Percentiles rank a stretch among this genome's conserved stretches.
Evolutionary conservation across 1,140 invertebrate genomes (phyloP).

Genomic region (Halotydeus destructor): DNA sequence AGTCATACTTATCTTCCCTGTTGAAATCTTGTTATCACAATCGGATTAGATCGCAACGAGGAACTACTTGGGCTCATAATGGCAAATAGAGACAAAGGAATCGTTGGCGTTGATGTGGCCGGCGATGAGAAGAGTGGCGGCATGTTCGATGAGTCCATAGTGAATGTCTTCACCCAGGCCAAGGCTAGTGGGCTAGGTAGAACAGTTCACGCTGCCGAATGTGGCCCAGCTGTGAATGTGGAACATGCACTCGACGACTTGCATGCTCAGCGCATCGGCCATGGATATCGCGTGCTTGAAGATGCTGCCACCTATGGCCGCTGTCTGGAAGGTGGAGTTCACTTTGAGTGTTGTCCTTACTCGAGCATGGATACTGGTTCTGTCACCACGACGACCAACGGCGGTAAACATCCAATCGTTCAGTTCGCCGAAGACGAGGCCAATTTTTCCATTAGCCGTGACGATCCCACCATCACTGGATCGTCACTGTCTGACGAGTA

Average conservation of each 20-base stretch:
- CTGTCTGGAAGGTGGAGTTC: slow-evolving; percentile 24
- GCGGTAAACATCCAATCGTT: slow-evolving; percentile 24
- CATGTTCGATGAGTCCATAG: slow-evolving; percentile 22
- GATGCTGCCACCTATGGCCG: slow-evolving; percentile 30
- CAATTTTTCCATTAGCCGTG: slow-evolving; percentile 37
- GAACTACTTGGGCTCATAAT: slow-evolving; percentile 31
- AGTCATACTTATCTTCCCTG: too few species aligned
- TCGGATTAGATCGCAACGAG: slow-evolving; percentile 24
- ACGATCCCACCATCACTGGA: slow-evolving; percentile 35
- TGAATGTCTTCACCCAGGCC: slow-evolving; percentile 33
- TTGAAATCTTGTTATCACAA: slow-evolving; percentile 17
- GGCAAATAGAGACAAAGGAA: slow-evolving; percentile 28
- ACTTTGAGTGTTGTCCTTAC: slow-evolving; percentile 35
- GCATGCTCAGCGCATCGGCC: slow-evolving; percentile 34
- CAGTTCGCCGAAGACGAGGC: slow-evolving; percentile 33
- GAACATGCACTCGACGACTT: slow-evolving; percentile 29
- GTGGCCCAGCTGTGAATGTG: slow-evolving; percentile 25
- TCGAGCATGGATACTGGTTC: slow-evolving; percentile 36
- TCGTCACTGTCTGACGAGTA: slow-evolving; percentile 31
- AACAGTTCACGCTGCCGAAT: slow-evolving; percentile 38
- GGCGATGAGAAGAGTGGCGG: slow-evolving; percentile 25
- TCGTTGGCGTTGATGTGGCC: slow-evolving; percentile 38
- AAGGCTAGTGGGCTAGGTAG: slow-evolving; percentile 28
- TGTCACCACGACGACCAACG: slow-evolving; percentile 18
- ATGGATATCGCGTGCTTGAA: slow-evolving; percentile 35